These are phyloP conservation scores for Mimumesa dahlbomi DNA, from an alignment of 2,888 invertebrate species.

Conservation along the genomic window DNA sequence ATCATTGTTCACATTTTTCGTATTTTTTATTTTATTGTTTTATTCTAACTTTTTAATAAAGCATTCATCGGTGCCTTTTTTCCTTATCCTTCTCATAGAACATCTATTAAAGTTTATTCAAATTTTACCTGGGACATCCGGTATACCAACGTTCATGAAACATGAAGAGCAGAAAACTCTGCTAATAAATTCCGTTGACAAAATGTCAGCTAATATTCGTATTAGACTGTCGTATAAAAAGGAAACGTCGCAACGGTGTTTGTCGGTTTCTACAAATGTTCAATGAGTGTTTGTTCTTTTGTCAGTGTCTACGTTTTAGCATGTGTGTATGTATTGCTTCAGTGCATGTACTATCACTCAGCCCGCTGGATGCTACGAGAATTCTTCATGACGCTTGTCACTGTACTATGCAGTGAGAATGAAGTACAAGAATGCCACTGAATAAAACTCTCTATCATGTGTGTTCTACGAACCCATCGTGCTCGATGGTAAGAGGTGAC, in stretches of 20 bases:
- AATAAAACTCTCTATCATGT: slow-evolving; percentile 63
- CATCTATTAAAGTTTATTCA: no score
- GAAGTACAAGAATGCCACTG: slow-evolving; percentile 67
- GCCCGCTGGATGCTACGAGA: slow-evolving; percentile 70
- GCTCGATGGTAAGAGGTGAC: slow-evolving; percentile 73
- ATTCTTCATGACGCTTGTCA: slow-evolving; percentile 69
- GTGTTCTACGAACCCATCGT: slow-evolving; percentile 72
- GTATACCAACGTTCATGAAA: no score
- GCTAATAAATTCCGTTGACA: no score
- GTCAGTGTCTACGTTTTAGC: slow-evolving; percentile 71
- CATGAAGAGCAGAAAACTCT: no score
- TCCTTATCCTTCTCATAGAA: no score
- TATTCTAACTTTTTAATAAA: no score
- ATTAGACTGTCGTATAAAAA: no score
- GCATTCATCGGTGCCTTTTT: no score
- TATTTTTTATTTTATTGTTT: no score
- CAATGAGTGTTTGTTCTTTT: slow-evolving; percentile 62
- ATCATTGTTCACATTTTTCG: no score
- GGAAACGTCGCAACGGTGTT: not conserved
- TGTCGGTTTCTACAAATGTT: slow-evolving; percentile 7
- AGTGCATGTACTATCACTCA: slow-evolving; percentile 74
- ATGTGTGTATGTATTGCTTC: slow-evolving; percentile 73
- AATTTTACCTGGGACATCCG: no score
- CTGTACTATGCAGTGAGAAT: slow-evolving; percentile 61
- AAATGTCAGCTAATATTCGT: no score